These are phyloP conservation scores for Actinemys pallida DNA, from an alignment of 2,113 vertebrate genomes.

Conservation along the genomic window DNA sequence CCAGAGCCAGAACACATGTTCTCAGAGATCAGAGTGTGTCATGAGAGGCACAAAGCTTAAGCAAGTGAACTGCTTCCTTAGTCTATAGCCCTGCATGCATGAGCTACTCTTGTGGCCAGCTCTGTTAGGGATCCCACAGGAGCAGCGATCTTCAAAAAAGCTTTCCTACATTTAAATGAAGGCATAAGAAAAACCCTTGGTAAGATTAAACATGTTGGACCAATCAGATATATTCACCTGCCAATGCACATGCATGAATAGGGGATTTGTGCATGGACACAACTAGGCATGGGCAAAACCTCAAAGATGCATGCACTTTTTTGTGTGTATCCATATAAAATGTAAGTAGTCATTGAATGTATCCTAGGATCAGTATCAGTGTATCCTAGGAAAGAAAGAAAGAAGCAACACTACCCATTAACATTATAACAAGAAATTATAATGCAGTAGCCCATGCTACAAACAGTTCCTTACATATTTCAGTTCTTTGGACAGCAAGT, in stretches of 20 bases:
- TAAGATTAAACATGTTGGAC: background rate
- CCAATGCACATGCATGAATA: background rate
- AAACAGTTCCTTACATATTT: background rate
- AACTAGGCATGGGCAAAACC: background rate
- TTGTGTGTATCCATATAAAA: background rate
- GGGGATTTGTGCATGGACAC: background rate
- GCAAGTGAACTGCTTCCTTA: background rate
- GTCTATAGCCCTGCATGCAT: background rate
- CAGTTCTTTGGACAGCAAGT: background rate
- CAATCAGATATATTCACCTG: background rate
- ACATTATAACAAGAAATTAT: background rate
- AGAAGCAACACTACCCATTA: fast-evolving
- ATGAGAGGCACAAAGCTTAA: background rate
- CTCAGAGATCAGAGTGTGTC: background rate
- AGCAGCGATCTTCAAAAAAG: background rate
- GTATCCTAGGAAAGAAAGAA: background rate
- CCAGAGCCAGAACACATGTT: background rate
- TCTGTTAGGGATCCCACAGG: background rate
- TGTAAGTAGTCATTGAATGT: background rate
- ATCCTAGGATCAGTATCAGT: no score
- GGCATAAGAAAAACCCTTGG: background rate
- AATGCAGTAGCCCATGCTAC: background rate
- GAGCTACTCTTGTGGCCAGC: background rate
- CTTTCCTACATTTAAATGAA: background rate
- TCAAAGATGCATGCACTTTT: background rate